A percentile compares a stretch with the other conserved stretches of the same genome.
Evolutionary conservation across 2,797 vertebrate genomes (phyloP).

Genomic region (Lycodopsis pacificus): DNA sequence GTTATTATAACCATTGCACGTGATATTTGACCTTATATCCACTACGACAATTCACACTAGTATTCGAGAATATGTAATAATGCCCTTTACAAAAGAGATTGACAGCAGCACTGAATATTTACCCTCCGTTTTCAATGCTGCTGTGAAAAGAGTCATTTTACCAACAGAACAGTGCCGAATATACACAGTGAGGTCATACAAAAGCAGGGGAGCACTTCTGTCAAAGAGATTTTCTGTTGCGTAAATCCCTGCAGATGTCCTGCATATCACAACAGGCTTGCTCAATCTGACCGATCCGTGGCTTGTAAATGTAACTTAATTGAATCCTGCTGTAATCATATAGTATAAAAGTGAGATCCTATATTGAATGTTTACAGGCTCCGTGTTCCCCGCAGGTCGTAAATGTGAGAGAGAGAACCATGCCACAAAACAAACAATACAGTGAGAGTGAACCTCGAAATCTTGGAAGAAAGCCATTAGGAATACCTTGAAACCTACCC

Average conservation of each 20-base stretch:
- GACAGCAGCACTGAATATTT: slow-evolving; percentile 33
- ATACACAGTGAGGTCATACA: slow-evolving; percentile 1
- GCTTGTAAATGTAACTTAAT: slow-evolving; percentile 35
- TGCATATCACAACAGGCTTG: slow-evolving; percentile 37
- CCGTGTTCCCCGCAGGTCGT: slow-evolving; percentile 13
- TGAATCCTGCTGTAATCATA: slow-evolving; percentile 35
- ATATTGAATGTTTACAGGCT: slow-evolving; percentile 47
- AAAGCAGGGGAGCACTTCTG: slow-evolving; percentile 32
- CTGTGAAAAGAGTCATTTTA: slow-evolving; percentile 48
- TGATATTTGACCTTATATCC: slow-evolving; percentile 64
- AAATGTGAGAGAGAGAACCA: slow-evolving; percentile 52
- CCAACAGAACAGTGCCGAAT: slow-evolving; percentile 19
- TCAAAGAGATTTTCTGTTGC: slow-evolving; percentile 38
- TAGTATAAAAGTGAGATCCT: slow-evolving; percentile 43
- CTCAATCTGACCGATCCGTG: slow-evolving; percentile 25
- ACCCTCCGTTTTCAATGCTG: slow-evolving; percentile 10
- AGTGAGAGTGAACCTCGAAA: slow-evolving; percentile 46
- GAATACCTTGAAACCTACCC: slow-evolving; percentile 64
- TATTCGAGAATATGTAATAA: slow-evolving; percentile 26
- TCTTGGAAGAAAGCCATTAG: slow-evolving; percentile 71
- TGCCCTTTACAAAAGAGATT: slow-evolving; percentile 14
- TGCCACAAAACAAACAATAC: slow-evolving; percentile 59
- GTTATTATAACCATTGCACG: slow-evolving; percentile 42
- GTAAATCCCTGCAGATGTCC: slow-evolving; percentile 37
- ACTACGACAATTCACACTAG: slow-evolving; percentile 48